A percentile compares a stretch with the other conserved stretches of the same genome.
Conservation (phyloP, 2,797 vertebrate species). For the Nannoperca australis region DNA sequence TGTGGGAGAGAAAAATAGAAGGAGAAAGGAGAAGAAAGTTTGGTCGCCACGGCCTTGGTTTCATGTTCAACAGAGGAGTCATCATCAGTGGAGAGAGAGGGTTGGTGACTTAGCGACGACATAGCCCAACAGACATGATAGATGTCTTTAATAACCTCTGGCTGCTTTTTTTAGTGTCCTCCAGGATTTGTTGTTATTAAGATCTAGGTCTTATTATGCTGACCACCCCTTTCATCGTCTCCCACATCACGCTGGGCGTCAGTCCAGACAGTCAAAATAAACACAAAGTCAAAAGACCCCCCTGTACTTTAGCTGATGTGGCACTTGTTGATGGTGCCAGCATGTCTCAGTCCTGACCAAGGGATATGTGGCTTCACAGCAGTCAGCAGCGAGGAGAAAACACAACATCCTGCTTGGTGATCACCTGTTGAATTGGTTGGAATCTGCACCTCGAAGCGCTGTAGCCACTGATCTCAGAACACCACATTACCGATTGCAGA, state of each 20-base stretch:
- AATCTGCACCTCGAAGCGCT: slow-evolving; percentile 19
- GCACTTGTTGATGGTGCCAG: slow-evolving; percentile 72
- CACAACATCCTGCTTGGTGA: slow-evolving; percentile 10
- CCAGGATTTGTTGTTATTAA: slow-evolving; percentile 84
- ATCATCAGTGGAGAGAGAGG: slow-evolving; percentile 46
- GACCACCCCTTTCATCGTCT: slow-evolving; percentile 65
- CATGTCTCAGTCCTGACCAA: slow-evolving; percentile 60
- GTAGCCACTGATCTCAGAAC: slow-evolving; percentile 18
- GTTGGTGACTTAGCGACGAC: slow-evolving; percentile 66
- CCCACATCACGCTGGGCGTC: slow-evolving; percentile 67
- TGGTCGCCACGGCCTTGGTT: slow-evolving; percentile 54
- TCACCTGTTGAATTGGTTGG: slow-evolving; percentile 72
- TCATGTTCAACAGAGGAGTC: slow-evolving; percentile 70
- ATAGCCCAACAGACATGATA: slow-evolving; percentile 76
- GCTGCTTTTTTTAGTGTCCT: slow-evolving; percentile 76
- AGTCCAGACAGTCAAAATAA: slow-evolving; percentile 74
- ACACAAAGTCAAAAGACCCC: slow-evolving; percentile 63
- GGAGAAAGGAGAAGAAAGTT: slow-evolving; percentile 42
- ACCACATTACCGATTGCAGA: slow-evolving; percentile 23
- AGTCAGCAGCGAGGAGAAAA: slow-evolving; percentile 42
- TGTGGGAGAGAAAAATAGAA: slow-evolving; percentile 35
- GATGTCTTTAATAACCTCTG: slow-evolving; percentile 85
- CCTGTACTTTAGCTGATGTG: slow-evolving; percentile 68
- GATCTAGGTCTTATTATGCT: slow-evolving; percentile 81
- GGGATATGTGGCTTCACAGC: slow-evolving; percentile 32